Percentiles rank a stretch among this genome's conserved stretches.
Evolutionary conservation across 2,113 vertebrate species (phyloP).

Genomic region (Mesitornis unicolor): DNA sequence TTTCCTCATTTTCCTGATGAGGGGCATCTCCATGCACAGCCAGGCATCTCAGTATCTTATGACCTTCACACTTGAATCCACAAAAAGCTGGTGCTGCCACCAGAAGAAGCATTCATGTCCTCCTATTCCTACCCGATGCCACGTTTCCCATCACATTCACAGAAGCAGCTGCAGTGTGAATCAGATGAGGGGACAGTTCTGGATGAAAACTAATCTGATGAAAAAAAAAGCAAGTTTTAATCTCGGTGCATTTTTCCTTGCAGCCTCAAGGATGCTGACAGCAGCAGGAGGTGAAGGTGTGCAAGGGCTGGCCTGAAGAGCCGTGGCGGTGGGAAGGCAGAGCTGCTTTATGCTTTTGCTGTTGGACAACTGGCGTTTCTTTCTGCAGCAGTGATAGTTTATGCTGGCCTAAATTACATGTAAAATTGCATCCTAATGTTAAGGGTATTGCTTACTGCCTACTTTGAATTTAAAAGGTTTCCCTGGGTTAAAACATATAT

Average conservation of each 20-base stretch:
- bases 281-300: background rate
- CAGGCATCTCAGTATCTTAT: background rate
- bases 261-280: background rate
- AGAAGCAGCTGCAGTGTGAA: background rate
- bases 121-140: background rate
- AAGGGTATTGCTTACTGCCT: background rate
- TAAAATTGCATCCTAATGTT: background rate
- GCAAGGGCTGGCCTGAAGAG: background rate
- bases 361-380: background rate
- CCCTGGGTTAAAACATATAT: background rate
- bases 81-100: background rate
- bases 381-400: background rate
- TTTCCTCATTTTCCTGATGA: background rate
- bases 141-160: background rate
- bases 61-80: background rate
- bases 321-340: background rate
- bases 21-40: background rate
- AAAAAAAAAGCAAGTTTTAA: background rate
- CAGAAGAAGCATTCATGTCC: background rate
- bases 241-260: background rate
- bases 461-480: background rate
- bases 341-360: background rate
- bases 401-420: background rate
- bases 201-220: background rate
- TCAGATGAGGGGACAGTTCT: background rate